Evolutionary conservation across 2,888 invertebrate species (phyloP).

Genomic region (Drosophila pullipes): DNA sequence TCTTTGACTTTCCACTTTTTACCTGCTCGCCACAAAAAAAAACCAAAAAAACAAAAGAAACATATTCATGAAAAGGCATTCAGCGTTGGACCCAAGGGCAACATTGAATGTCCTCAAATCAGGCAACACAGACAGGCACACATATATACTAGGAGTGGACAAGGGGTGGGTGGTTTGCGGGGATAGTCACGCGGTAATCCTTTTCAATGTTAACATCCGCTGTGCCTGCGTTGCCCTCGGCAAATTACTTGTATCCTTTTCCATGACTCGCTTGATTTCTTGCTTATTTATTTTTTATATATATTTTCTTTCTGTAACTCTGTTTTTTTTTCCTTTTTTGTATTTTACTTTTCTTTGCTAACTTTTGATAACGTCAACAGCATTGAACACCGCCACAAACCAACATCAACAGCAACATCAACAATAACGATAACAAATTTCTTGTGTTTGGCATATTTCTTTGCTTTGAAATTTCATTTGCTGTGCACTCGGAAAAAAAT

Average conservation of each 20-base stretch:
- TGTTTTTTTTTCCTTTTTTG: conserved; percentile 10
- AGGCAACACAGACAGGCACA: conserved; percentile 21
- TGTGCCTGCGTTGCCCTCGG: conserved; percentile 71
- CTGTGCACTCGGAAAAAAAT: not conserved
- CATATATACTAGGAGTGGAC: not conserved
- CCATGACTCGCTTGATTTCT: conserved; percentile 69
- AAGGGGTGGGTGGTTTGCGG: not conserved
- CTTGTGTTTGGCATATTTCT: conserved; percentile 56
- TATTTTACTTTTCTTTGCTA: conserved; percentile 27
- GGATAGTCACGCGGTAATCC: conserved; percentile 67
- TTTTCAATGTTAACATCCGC: conserved; percentile 81
- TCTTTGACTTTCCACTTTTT: conserved; percentile 73
- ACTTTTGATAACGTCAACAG: conserved; percentile 81
- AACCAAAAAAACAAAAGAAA: conserved; percentile 14
- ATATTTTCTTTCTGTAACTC: not conserved
- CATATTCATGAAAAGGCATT: conserved; percentile 59
- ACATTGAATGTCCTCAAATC: conserved; percentile 56
- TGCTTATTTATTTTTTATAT: conserved; percentile 21
- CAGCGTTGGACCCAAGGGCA: conserved; percentile 55
- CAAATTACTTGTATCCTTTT: conserved; percentile 81
- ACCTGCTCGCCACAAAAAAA: conserved; percentile 54
- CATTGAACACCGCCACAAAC: conserved; percentile 74
- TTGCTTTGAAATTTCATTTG: conserved; percentile 71
- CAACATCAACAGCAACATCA: conserved; percentile 47
- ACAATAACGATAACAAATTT: conserved; percentile 20